These are phyloP conservation scores for Clostera curtula DNA, from an alignment of 2,888 invertebrate species.

Conservation along the genomic window DNA sequence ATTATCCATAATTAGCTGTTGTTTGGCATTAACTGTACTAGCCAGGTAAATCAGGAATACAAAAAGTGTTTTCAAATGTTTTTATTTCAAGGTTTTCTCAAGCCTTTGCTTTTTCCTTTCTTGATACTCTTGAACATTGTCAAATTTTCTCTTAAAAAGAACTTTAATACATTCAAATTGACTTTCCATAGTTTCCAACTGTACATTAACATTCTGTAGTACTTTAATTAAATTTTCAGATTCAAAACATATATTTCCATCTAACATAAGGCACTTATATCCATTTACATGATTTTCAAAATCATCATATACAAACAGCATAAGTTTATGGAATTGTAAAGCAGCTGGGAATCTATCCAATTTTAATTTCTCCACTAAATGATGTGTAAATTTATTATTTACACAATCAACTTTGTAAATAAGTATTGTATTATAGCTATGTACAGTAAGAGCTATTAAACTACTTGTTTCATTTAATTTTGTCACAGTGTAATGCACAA, in stretches of 20 bases:
- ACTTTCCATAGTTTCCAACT: conserved; percentile 18
- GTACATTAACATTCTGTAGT: conserved; percentile 29
- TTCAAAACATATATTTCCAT: conserved; percentile 28
- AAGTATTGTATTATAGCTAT: conserved; percentile 62
- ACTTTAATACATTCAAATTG: conserved; percentile 60
- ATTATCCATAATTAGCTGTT: no score
- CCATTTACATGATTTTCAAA: conserved; percentile 38
- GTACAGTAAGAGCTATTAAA: conserved; percentile 67
- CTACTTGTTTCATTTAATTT: conserved; percentile 45
- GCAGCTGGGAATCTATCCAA: conserved; percentile 56
- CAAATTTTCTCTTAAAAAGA: conserved; percentile 85
- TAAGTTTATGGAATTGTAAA: conserved; percentile 42
- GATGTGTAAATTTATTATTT: conserved; percentile 37
- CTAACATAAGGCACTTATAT: conserved; percentile 36
- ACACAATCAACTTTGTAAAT: conserved; percentile 49
- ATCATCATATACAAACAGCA: conserved; percentile 53
- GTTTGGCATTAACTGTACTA: no score
- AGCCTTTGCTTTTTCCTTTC: conserved; percentile 83
- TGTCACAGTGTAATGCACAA: conserved; percentile 55
- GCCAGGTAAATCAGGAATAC: no score
- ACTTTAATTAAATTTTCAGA: conserved; percentile 30
- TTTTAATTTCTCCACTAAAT: conserved; percentile 42
- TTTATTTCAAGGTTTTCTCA: conserved; percentile 52
- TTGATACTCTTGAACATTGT: conserved; percentile 86
- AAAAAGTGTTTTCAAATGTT: no score